Evolutionary conservation across 2,888 invertebrate genomes (phyloP).

Genomic region (Stomorhina lunata): DNA sequence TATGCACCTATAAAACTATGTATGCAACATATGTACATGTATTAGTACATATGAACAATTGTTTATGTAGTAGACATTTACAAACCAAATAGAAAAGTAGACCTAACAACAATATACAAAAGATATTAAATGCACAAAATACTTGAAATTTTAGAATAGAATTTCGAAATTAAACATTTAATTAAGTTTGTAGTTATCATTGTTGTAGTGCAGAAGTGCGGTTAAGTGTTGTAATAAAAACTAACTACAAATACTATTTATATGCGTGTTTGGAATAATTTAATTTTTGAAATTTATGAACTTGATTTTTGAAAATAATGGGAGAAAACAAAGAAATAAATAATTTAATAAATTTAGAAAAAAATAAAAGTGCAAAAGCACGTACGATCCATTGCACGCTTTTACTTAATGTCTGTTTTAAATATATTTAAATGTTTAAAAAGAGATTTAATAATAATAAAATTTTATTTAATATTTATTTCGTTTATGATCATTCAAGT

Average conservation of each 20-base stretch:
- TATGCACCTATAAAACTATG: no score
- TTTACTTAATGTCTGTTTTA: not conserved
- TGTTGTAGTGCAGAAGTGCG: not conserved
- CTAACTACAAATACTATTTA: not conserved
- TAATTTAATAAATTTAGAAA: not conserved
- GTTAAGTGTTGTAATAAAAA: slow-evolving; percentile 27
- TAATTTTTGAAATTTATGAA: not conserved
- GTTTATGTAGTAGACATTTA: no score
- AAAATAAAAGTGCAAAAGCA: not conserved
- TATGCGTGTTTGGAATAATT: slow-evolving; percentile 39
- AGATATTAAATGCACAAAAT: slow-evolving; percentile 25
- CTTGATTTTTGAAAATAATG: not conserved
- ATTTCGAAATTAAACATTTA: slow-evolving; percentile 51
- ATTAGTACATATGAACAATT: no score
- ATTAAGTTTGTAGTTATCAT: slow-evolving; percentile 39
- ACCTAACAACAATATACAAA: not conserved
- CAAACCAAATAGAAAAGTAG: not conserved
- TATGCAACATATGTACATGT: no score
- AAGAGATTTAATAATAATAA: slow-evolving; percentile 11
- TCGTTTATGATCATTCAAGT: not conserved
- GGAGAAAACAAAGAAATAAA: not conserved
- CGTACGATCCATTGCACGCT: not conserved
- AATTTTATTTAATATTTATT: not conserved
- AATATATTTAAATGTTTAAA: slow-evolving; percentile 18
- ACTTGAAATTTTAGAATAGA: slow-evolving; percentile 38